phyloP scores from a whole-genome alignment of 2,113 vertebrate genomes.

The Apeltes quadracus region DNA sequence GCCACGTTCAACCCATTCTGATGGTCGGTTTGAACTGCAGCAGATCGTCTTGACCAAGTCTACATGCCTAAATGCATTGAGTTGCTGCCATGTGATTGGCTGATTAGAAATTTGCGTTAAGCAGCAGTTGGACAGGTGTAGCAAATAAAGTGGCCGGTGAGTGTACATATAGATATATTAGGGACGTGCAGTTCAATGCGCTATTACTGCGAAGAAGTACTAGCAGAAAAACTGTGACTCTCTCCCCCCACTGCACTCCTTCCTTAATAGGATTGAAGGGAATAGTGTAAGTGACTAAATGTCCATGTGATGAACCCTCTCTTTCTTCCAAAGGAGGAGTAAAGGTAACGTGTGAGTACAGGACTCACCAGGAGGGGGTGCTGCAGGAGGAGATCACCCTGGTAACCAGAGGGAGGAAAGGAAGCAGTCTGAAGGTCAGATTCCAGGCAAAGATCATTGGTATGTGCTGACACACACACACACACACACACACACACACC shows the following conservation, averaged over 20 bases:
- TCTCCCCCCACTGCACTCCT: neutral
- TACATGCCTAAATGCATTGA: no score
- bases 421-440: conserved; percentile 76
- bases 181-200: no score
- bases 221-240: neutral
- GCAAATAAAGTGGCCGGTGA: no score
- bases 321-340: conserved; percentile 70
- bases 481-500: neutral
- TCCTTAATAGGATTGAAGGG: neutral
- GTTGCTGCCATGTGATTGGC: no score
- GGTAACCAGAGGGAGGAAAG: conserved; percentile 73
- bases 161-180: no score
- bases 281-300: neutral
- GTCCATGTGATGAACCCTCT: neutral
- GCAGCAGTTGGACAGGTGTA: no score
- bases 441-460: conserved; percentile 89
- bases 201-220: neutral
- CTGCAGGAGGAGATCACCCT: conserved; percentile 87
- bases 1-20: no score
- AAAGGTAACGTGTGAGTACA: conserved; percentile 88
- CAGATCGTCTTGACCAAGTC: no score
- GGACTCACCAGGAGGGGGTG: conserved; percentile 88
- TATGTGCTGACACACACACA: conserved; percentile 33
- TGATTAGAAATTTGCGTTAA: no score
- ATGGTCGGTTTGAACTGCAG: no score